Percentiles rank a stretch among this genome's conserved stretches.
These are phyloP conservation scores for Gibbula magus DNA, from an alignment of 2,888 invertebrate genomes.

Conservation along the genomic window DNA sequence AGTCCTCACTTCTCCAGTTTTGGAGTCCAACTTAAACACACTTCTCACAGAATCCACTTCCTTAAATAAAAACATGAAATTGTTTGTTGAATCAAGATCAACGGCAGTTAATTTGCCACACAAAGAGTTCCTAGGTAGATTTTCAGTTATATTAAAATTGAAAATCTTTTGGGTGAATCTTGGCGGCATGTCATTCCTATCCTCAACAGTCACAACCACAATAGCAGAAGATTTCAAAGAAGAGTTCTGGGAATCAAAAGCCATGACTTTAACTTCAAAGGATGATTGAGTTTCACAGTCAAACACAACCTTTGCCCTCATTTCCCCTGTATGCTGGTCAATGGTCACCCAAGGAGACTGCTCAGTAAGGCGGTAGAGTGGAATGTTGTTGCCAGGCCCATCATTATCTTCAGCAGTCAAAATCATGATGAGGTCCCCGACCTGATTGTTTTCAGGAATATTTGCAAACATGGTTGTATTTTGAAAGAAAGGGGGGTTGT, in stretches of 20 bases:
- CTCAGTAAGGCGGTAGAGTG: constrained; percentile 23
- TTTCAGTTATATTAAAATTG: constrained; percentile 34
- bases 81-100: constrained; percentile 40
- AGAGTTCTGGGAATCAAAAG: constrained; percentile 82
- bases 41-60: constrained; percentile 41
- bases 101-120: constrained; percentile 38
- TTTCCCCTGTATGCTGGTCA: constrained; percentile 44
- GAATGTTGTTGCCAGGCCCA: constrained; percentile 19
- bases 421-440: constrained; percentile 29
- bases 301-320: constrained; percentile 51
- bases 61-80: constrained; percentile 34
- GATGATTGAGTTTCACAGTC: constrained; percentile 79
- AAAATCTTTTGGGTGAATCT: constrained; percentile 30
- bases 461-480: constrained; percentile 32
- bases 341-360: constrained; percentile 43
- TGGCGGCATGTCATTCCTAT: constrained; percentile 49
- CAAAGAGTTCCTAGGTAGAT: constrained; percentile 25
- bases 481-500: constrained; percentile 47
- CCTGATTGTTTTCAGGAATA: constrained; percentile 43
- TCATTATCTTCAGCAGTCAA: constrained; percentile 8
- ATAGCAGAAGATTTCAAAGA: constrained; percentile 89
- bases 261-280: constrained; percentile 89
- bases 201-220: constrained; percentile 89
- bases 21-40: constrained; percentile 80
- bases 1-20: constrained; percentile 88